Percentiles rank a stretch among this genome's conserved stretches.
Conservation (phyloP, 1,140 invertebrate species). For the Rhagoletis pomonella region DNA sequence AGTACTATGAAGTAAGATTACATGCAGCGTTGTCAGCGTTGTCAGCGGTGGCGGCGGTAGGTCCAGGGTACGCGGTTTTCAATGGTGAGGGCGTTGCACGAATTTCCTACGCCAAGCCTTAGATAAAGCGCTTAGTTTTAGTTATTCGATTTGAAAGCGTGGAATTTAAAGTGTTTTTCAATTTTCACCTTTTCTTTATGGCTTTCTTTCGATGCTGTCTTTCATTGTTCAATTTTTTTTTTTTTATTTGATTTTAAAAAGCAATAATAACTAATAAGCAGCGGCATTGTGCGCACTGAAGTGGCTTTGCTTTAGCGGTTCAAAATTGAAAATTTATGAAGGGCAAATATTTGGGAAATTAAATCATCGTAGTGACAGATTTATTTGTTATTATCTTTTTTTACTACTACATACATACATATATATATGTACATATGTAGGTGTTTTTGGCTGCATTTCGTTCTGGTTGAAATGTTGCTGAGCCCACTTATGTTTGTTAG, state of each 20-base stretch:
- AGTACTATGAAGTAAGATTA: background rate
- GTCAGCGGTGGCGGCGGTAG: constrained; percentile 4
- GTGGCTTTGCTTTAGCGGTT: constrained; percentile 26
- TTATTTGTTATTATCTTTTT: constrained; percentile 35
- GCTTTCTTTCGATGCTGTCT: background rate
- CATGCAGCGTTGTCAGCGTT: background rate
- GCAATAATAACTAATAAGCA: constrained; percentile 46
- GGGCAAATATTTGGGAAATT: constrained; percentile 55
- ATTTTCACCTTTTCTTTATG: constrained; percentile 50
- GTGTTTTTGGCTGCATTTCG: constrained; percentile 17
- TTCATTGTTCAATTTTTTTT: constrained; percentile 17
- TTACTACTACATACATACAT: background rate
- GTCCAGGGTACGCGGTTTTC: background rate
- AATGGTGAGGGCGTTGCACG: background rate
- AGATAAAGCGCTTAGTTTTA: background rate
- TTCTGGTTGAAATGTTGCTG: background rate
- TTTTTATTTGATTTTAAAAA: background rate
- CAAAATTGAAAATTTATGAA: constrained; percentile 54
- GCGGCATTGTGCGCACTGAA: background rate
- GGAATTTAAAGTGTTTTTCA: constrained; percentile 26
- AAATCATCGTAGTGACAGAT: constrained; percentile 55
- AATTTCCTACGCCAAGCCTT: background rate
- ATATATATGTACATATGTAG: background rate
- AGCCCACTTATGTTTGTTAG: background rate
- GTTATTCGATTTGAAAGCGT: constrained; percentile 36